These are phyloP conservation scores for Leucophenga varia DNA, from an alignment of 1,140 invertebrate genomes.

Conservation along the genomic window DNA sequence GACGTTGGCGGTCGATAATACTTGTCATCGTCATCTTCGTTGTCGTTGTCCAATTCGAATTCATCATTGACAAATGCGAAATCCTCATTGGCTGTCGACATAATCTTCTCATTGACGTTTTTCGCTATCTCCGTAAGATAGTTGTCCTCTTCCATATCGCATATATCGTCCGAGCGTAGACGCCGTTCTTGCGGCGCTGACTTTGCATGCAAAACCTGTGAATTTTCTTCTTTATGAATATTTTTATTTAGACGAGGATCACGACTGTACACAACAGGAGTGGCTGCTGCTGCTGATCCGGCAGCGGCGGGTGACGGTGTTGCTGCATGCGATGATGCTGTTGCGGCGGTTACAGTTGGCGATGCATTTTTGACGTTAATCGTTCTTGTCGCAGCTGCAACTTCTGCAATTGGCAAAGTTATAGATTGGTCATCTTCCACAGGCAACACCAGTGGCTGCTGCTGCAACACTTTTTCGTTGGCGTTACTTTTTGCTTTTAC, in stretches of 20 bases:
- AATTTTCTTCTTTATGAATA: conserved; percentile 39
- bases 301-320: neutral
- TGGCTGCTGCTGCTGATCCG: conserved; percentile 7
- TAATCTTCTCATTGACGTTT: conserved; percentile 54
- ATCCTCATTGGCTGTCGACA: conserved; percentile 47
- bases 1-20: conserved; percentile 45
- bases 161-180: conserved; percentile 12
- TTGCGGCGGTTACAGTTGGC: no score
- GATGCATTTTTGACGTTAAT: no score
- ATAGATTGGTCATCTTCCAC: no score
- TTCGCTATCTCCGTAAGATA: conserved; percentile 53
- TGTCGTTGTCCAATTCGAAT: conserved; percentile 34
- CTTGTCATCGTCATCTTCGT: conserved; percentile 25
- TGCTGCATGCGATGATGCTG: no score
- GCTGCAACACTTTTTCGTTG: conserved; percentile 5
- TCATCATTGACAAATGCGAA: conserved; percentile 49
- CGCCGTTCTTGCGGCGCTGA: neutral
- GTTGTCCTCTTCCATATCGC: conserved; percentile 46
- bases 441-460: no score
- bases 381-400: no score
- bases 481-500: neutral
- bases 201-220: neutral
- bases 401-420: no score
- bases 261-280: conserved; percentile 34
- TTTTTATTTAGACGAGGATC: conserved; percentile 52